Conservation (phyloP, 2,797 vertebrate genomes). For the Nasua narica region DNA sequence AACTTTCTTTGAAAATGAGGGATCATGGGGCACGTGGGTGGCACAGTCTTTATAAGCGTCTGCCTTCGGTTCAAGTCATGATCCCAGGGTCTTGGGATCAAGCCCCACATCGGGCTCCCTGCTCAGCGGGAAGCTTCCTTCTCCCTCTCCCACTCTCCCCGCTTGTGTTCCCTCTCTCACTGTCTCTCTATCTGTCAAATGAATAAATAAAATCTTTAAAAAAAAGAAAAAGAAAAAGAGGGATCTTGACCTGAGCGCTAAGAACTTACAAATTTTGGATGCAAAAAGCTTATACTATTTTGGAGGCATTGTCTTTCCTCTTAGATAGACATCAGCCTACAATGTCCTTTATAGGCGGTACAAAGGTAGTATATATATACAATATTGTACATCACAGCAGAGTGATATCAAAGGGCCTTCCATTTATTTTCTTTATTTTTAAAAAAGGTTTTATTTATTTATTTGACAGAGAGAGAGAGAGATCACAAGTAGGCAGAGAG, state of each 20-base stretch:
- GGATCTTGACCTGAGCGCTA: neutral
- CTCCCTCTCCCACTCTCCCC: too few relatives aligned
- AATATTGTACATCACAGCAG: neutral
- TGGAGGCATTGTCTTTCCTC: neutral
- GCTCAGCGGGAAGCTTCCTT: too few relatives aligned
- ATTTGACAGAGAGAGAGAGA: too few relatives aligned
- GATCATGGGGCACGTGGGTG: neutral
- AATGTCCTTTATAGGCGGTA: neutral
- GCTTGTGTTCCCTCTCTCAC: too few relatives aligned
- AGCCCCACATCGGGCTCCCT: too few relatives aligned
- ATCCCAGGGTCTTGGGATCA: too few relatives aligned
- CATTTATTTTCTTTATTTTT: neutral
- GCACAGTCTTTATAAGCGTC: too few relatives aligned
- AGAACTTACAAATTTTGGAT: constrained; percentile 8
- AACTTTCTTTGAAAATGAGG: constrained; percentile 27
- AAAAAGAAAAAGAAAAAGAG: neutral
- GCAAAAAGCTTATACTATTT: constrained; percentile 20
- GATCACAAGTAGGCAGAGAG: too few relatives aligned
- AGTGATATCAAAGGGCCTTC: neutral
- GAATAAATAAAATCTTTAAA: too few relatives aligned
- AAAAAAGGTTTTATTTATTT: too few relatives aligned
- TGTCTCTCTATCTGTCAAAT: too few relatives aligned
- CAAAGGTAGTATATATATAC: neutral
- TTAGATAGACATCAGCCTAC: neutral
- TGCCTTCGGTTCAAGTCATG: too few relatives aligned